Evolutionary conservation across 1,140 invertebrate genomes (phyloP).

Genomic region (Tenebrio molitor): DNA sequence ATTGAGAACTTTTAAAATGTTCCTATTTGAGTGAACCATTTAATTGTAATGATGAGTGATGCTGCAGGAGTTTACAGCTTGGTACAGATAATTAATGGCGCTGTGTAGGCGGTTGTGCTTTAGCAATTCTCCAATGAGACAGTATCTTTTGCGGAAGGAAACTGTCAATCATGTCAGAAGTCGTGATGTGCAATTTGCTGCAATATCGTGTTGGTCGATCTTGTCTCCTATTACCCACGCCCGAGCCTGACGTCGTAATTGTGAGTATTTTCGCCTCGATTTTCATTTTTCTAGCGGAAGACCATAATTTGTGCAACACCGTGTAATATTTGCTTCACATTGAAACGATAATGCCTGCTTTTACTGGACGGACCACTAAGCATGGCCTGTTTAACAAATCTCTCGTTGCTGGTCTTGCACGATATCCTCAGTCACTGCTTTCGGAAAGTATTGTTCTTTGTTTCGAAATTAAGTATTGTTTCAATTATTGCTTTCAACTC

Average conservation of each 20-base stretch:
- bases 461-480: constrained; percentile 30
- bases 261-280: constrained; percentile 52
- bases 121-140: constrained; percentile 17
- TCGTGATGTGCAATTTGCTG: constrained; percentile 55
- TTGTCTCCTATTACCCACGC: constrained; percentile 53
- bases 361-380: constrained; percentile 36
- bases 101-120: constrained; percentile 16
- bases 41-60: too few relatives aligned
- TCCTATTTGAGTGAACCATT: too few relatives aligned
- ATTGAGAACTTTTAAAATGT: too few relatives aligned
- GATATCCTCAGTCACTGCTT: constrained; percentile 28
- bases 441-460: constrained; percentile 38
- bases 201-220: constrained; percentile 51
- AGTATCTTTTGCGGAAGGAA: constrained; percentile 40
- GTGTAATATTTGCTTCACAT: constrained; percentile 59
- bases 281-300: constrained; percentile 62
- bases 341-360: constrained; percentile 57
- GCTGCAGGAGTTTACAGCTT: too few relatives aligned
- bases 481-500: constrained; percentile 11
- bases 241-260: constrained; percentile 58
- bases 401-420: constrained; percentile 36
- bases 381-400: constrained; percentile 38
- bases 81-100: too few relatives aligned
- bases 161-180: constrained; percentile 47
- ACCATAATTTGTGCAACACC: constrained; percentile 62